Percentiles rank a stretch among this genome's conserved stretches.
Conservation (phyloP, 1,140 invertebrate genomes). For the Meloidogyne floridensis region DNA sequence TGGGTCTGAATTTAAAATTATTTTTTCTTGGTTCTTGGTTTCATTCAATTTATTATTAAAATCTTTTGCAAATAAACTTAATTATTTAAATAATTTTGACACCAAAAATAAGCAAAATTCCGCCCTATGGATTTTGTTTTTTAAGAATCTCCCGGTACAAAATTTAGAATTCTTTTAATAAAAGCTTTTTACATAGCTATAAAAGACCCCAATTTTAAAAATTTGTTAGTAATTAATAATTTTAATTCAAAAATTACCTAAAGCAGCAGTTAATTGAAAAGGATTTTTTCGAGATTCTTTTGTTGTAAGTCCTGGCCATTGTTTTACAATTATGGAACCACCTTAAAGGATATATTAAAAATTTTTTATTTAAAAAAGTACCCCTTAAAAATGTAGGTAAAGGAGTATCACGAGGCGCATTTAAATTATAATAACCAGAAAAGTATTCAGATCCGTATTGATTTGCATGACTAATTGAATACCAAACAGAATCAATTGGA, state of each 20-base stretch:
- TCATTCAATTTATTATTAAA: too few species aligned
- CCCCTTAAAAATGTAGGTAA: conserved; percentile 55
- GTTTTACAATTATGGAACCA: conserved; percentile 34
- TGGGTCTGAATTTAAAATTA: background rate
- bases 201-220: too few species aligned
- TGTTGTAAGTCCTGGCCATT: conserved; percentile 41
- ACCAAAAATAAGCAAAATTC: background rate
- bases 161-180: too few species aligned
- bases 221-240: background rate
- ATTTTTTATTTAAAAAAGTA: background rate
- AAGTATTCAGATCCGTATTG: conserved; percentile 35
- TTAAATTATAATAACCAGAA: conserved; percentile 40
- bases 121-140: too few species aligned
- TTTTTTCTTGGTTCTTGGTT: too few species aligned
- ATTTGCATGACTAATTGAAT: conserved; percentile 57
- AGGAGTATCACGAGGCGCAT: conserved; percentile 50
- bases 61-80: too few species aligned
- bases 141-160: too few species aligned
- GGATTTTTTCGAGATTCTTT: conserved; percentile 31
- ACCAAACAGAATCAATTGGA: conserved; percentile 51
- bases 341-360: conserved; percentile 23
- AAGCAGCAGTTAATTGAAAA: conserved; percentile 39
- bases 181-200: too few species aligned
- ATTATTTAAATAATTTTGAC: background rate
- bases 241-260: conserved; percentile 21